Evolutionary conservation across 2,797 vertebrate species (phyloP).

Genomic region (Rachycentron canadum): DNA sequence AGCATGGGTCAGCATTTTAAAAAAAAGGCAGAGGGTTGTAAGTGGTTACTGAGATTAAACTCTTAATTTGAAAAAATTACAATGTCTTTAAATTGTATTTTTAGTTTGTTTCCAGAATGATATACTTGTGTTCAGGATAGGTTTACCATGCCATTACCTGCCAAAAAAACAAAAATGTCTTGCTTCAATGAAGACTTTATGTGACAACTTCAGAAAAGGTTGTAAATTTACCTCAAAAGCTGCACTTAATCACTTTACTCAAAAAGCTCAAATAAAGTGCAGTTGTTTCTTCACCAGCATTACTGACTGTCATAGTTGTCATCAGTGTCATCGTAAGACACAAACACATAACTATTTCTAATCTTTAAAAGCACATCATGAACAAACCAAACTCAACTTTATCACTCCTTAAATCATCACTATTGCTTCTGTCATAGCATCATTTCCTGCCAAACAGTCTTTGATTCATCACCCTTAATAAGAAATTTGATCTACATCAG

Average conservation of each 20-base stretch:
- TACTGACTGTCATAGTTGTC: not conserved
- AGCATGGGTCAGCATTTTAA: not conserved
- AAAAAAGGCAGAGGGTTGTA: not conserved
- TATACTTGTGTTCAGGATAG: not conserved
- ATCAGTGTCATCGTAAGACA: not conserved
- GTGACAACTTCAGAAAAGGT: not conserved
- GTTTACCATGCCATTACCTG: not conserved
- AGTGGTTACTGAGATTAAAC: not conserved
- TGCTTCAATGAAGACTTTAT: not conserved
- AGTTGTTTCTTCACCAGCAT: not conserved
- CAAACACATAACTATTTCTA: not conserved
- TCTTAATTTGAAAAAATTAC: not conserved
- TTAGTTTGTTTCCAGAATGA: not conserved
- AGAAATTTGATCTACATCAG: not conserved
- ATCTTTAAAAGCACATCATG: not conserved
- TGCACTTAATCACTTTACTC: not conserved
- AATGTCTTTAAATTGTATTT: not conserved
- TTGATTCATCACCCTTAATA: conserved; percentile 1
- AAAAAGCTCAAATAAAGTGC: not conserved
- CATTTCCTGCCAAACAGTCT: not conserved
- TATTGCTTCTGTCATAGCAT: not conserved
- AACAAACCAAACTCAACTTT: not conserved
- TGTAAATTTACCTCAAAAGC: not conserved
- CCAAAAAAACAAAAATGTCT: too few relatives aligned
- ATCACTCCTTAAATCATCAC: not conserved